Evolutionary conservation across 1,140 invertebrate genomes (phyloP).

Genomic region (Solen grandis): DNA sequence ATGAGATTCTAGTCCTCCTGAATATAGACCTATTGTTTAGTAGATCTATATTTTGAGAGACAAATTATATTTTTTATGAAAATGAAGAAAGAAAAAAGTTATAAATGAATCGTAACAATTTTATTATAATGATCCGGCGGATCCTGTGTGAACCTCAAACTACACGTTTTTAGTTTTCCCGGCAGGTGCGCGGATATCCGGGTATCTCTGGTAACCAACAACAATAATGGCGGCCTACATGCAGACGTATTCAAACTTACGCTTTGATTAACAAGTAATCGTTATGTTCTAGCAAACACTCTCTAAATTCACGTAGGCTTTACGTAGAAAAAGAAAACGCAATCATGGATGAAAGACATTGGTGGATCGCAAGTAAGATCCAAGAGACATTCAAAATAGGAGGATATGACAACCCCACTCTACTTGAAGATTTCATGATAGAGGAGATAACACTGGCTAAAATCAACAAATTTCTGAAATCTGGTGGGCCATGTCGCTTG

Average conservation of each 20-base stretch:
- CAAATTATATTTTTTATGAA: too few species aligned
- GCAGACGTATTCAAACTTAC: constrained; percentile 2
- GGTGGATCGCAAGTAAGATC: constrained; percentile 81
- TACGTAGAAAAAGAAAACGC: background rate
- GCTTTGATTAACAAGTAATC: background rate
- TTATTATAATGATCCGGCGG: too few species aligned
- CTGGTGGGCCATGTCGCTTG: constrained; percentile 77
- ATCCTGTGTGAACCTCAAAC: too few species aligned
- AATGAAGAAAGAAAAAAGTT: too few species aligned
- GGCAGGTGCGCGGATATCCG: constrained; percentile 60
- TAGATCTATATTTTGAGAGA: too few species aligned
- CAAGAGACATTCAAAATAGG: constrained; percentile 80
- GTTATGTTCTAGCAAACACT: background rate
- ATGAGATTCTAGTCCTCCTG: too few species aligned
- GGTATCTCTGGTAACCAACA: constrained; percentile 70
- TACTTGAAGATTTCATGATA: constrained; percentile 79
- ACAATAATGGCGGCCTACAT: constrained; percentile 71
- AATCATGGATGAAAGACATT: constrained; percentile 81
- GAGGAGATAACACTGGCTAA: constrained; percentile 74
- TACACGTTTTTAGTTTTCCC: too few species aligned
- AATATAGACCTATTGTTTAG: too few species aligned
- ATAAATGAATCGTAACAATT: too few species aligned
- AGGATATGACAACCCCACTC: constrained; percentile 77
- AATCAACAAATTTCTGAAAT: constrained; percentile 78
- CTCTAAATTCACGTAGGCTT: background rate